Conservation (phyloP, 2,113 vertebrate genomes). For the Semnornis frantzii region DNA sequence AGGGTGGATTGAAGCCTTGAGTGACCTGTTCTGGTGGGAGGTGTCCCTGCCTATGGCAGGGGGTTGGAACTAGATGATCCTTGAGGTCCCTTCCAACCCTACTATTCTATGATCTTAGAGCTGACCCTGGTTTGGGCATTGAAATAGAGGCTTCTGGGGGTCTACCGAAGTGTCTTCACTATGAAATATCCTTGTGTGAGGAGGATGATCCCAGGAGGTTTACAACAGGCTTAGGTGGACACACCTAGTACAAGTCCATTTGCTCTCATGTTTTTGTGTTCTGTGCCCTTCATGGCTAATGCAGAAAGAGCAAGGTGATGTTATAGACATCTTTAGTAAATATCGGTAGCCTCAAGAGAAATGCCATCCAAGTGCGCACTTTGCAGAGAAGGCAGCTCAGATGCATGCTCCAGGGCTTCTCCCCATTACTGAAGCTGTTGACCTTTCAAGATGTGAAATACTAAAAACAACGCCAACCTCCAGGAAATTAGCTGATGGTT, state of each 20-base stretch:
- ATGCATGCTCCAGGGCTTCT: background rate
- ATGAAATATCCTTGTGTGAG: background rate
- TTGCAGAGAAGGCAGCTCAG: background rate
- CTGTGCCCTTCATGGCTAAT: background rate
- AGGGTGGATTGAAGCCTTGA: too few species aligned
- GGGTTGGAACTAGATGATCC: too few species aligned
- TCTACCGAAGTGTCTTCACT: background rate
- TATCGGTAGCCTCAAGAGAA: slow-evolving; percentile 16
- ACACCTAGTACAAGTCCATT: background rate
- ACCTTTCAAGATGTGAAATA: slow-evolving; percentile 26
- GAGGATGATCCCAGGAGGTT: background rate
- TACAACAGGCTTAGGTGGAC: background rate
- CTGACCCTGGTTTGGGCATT: background rate
- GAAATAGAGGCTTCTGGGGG: background rate
- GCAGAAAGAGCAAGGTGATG: background rate
- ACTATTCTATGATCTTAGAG: background rate
- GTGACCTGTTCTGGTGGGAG: too few species aligned
- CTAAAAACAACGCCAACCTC: background rate
- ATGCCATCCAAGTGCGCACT: background rate
- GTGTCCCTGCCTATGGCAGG: too few species aligned
- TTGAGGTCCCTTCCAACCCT: too few species aligned
- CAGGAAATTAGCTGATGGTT: background rate
- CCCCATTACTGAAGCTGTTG: background rate
- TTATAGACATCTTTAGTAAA: background rate
- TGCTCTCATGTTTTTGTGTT: background rate